These are phyloP conservation scores for Scaptomyza polygonia DNA, from an alignment of 2,888 invertebrate genomes.

Conservation along the genomic window DNA sequence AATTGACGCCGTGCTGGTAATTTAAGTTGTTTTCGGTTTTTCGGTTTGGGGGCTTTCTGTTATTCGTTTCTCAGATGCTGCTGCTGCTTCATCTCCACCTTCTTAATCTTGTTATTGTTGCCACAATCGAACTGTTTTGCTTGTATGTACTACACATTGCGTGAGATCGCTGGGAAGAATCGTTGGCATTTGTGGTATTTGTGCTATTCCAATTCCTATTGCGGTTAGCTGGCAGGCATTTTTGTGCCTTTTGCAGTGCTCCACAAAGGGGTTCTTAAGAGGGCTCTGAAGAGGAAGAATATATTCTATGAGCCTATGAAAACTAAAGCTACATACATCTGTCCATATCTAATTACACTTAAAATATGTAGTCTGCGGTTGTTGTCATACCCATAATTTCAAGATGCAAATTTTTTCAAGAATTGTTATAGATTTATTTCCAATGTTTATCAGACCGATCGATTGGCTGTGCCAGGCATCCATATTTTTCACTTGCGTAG, in stretches of 20 bases:
- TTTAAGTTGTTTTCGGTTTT: conserved; percentile 73
- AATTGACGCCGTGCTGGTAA: conserved; percentile 78
- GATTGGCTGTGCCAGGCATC: too few species aligned
- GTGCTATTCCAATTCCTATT: conserved; percentile 32
- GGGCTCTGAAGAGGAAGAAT: background rate
- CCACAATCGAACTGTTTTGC: conserved; percentile 57
- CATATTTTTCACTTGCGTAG: too few species aligned
- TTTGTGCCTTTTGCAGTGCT: too few species aligned
- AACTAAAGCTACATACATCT: background rate
- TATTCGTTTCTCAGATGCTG: conserved; percentile 21
- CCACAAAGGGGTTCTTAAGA: background rate
- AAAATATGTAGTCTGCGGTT: background rate
- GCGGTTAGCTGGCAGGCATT: conserved; percentile 16
- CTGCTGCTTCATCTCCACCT: background rate
- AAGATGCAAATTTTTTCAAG: too few species aligned
- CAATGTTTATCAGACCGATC: too few species aligned
- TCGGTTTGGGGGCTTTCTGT: conserved; percentile 40
- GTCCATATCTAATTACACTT: background rate
- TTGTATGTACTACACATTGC: conserved; percentile 47
- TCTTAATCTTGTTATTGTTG: conserved; percentile 19
- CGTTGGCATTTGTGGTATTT: conserved; percentile 10
- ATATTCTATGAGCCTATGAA: background rate
- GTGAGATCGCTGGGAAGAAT: conserved; percentile 57
- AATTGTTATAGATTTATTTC: too few species aligned
- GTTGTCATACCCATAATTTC: background rate